Base-by-base conservation (phyloP, 1,140 invertebrate species). In the Pseudomyrmex pallidus region DNA sequence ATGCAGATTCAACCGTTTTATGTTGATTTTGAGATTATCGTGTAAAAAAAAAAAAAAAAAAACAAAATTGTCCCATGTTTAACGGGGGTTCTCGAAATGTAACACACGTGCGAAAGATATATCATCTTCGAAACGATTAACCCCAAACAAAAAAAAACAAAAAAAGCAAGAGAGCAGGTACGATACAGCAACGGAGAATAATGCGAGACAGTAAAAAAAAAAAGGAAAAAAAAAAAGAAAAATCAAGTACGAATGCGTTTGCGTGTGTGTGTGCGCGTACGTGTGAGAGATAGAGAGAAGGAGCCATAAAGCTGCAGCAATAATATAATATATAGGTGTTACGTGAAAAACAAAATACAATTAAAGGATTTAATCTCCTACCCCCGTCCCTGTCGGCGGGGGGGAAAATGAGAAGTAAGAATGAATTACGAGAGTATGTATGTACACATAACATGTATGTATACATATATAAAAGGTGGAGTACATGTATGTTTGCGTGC, bases 311-410 rank as follows among this genome's bases (percentile, higher is more conserved):
- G 90, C 90, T 91, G 90, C 92, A 93, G 93, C 92, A 93, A 93
- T 93, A 93, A 93, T 93, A 93, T 86, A 89, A 91, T 91, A 91
- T 89, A 90, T 92, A 93, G 85, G 85, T 91, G 85, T 92, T 92
- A 92, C 78, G 85, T 35, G 82, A 84, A 86, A 86, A 74, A 82
- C 77, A 88, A 88, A 77, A 77, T 61, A 35, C 5, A 83, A 83
- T 77, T 87, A 77, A 89, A 48, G 66, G 59, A 66, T 89, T 13
- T 87, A 89, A 88, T 82, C 67, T 68, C 74, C 84, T 86, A 63
- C 70, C 84, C 83, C 70, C 35, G 5, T 35, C 35, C 35, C 35
- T 35, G 5, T 35, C 35, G 35, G 35, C 5, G 35, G 5, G 35
- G 5, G 72, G 61, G 70, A 73, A 78, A 63, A 56, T 44, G 73